Base-by-base conservation (phyloP, 2,888 invertebrate species). In the Nephrocerus scutellatus region DNA sequence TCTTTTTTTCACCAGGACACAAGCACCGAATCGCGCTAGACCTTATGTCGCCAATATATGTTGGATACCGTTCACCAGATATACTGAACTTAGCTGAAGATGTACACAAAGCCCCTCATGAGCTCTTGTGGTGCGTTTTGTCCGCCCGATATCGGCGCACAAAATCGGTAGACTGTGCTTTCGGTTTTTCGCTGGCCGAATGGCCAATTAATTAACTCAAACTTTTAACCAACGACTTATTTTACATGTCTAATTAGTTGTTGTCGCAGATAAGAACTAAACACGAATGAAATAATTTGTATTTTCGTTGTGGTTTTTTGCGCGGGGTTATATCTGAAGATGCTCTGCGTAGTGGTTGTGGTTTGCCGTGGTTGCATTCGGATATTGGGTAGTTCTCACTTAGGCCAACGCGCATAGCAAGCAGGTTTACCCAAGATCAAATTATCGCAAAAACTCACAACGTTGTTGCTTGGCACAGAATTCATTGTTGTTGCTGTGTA, bases 181-280 rank as follows among this genome's bases (percentile, higher is more conserved):
- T n/a, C n/a, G n/a, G n/a, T n/a, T n/a, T n/a, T n/a, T n/a, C n/a
- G n/a, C n/a, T n/a, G n/a, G n/a, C n/a, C n/a, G n/a, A n/a, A n/a
- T n/a, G n/a, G n/a, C n/a, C n/a, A 49, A 50, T 48, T 54, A 54
- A 52, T 51, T 52, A 52, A 49, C 47, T 42, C 46, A 43, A 50
- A 49, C 49, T 50, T 43, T 53, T 47, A 48, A 46, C 49, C 50
- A 47, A 52, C 54, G 49, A 50, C 50, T 52, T 51, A 50, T 52
- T 52, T 53, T 52, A 52, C 53, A 53, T 47, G 46, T 49, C 52
- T 54, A 54, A 53, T 54, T 54, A 54, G 54, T 53, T 53, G 54
- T 49, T 48, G 46, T 39, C 39, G 34, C 41, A 44, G 49, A 51
- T 49, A 49, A 49, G 46, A 37, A 20, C 44, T 47, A 46, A 47